Evolutionary conservation across 2,888 invertebrate species (phyloP).

Genomic region (Lobophora halterata): DNA sequence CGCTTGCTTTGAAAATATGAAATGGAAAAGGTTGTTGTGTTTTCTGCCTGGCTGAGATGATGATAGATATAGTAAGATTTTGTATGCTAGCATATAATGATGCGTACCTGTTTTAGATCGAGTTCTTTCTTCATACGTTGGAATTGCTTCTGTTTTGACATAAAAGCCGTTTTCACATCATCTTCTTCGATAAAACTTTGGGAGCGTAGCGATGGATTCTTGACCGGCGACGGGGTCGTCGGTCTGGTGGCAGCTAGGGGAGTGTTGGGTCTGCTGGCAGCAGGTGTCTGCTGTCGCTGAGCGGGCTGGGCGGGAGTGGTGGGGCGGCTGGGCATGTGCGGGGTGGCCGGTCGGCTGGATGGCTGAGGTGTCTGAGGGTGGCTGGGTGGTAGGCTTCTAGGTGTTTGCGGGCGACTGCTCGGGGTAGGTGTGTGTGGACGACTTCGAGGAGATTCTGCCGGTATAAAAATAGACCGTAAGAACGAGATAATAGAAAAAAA

Average conservation of each 20-base stretch:
- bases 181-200: constrained; percentile 32
- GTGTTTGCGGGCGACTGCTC: constrained; percentile 56
- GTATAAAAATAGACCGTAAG: neutral
- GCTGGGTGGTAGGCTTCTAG: constrained; percentile 47
- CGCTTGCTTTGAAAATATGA: constrained; percentile 52
- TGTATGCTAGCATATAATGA: constrained; percentile 8
- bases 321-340: constrained; percentile 48
- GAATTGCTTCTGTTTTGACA: constrained; percentile 55
- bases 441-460: constrained; percentile 9
- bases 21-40: too few species aligned
- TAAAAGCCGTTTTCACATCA: constrained; percentile 47
- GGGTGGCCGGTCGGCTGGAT: constrained; percentile 54
- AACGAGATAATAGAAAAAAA: neutral
- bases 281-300: constrained; percentile 20
- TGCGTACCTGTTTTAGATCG: constrained; percentile 67
- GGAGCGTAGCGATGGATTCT: constrained; percentile 2
- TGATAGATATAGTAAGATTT: neutral
- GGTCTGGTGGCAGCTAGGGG: constrained; percentile 28
- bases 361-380: constrained; percentile 53
- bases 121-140: constrained; percentile 65
- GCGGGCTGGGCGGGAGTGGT: constrained; percentile 29
- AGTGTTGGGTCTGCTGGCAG: constrained; percentile 40
- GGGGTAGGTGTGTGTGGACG: constrained; percentile 31
- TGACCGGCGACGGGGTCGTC: constrained; percentile 21
- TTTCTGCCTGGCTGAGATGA: too few species aligned